phyloP scores from a whole-genome alignment of 53 echinoderm and acorn worm species.

The Echinometra lucunter region DNA sequence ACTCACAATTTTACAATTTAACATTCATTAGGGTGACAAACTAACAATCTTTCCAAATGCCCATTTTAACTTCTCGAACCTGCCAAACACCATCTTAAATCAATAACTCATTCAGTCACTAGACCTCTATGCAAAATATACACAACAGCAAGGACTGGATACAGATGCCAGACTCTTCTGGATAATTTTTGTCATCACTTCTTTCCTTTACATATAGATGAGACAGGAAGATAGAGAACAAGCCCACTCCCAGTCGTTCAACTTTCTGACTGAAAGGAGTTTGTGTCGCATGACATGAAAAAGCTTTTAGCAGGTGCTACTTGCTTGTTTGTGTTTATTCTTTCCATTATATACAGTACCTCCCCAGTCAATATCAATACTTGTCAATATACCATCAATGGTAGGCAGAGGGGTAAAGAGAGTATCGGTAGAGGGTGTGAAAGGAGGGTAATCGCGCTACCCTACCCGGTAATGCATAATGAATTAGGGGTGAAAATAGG shows the following conservation, averaged over 20 bases:
- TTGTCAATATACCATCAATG: not conserved
- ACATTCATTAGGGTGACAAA: not conserved
- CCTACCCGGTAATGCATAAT: constrained; percentile 35
- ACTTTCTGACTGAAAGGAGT: constrained; percentile 19
- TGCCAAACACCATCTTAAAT: not conserved
- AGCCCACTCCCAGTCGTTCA: constrained; percentile 15
- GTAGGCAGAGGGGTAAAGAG: not conserved
- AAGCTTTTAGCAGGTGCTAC: constrained; percentile 57
- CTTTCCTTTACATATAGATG: not conserved
- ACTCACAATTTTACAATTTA: not conserved
- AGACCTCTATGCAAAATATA: not conserved
- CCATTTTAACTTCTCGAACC: no score
- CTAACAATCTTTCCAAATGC: not conserved
- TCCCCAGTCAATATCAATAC: constrained; percentile 29
- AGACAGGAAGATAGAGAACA: not conserved
- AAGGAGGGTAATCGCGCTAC: not conserved
- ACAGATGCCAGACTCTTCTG: not conserved
- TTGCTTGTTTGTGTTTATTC: constrained; percentile 34
- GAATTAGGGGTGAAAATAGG: not conserved
- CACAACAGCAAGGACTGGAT: not conserved
- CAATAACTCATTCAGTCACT: not conserved
- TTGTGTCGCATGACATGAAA: constrained; percentile 39
- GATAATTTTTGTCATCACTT: not conserved
- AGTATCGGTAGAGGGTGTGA: not conserved
- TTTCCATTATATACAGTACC: not conserved